Evolutionary conservation across 2,113 vertebrate species (phyloP), one percentile per base, ranked within the genome.

Genomic region (Oreotrochilus melanogaster): DNA sequence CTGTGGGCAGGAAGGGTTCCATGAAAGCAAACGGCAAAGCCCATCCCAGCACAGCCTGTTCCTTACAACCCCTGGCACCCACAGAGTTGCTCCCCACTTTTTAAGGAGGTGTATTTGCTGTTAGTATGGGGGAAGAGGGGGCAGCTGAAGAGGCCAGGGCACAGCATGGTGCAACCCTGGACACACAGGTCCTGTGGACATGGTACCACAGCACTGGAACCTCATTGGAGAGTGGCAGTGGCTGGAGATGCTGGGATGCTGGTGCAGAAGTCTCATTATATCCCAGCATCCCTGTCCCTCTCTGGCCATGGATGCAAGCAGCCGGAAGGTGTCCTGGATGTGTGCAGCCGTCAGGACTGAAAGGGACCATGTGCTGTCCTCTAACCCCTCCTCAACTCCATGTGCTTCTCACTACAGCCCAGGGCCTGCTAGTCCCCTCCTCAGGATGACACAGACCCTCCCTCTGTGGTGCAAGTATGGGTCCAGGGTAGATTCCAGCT

Each of bases 251-350:
- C 23, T 4, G 50, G 24, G 24, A 18, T n/a, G 48, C 42, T 35
- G 64, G 56, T 0, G 1, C 95, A 97, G 92, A 97, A 98, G 97
- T 93, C 92, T 97, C 95, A 97, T 97, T 96, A 97, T 65, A 91
- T 73, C 75, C 71, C 51, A 1, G 84, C 76, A 96, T 39, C 39
- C 39, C 9, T 39, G 39, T 39, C 39, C 39, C 39, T 11, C 39
- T 11, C 39, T 39, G 39, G 39, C 39, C 67, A 37, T 0, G 2
- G 50, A 43, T 57, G 22, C 0, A 2, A 57, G 19, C 42, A 78
- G 65, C 0, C 3, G 5, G 21, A 53, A n/a, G 23, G 23, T 53
- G 25, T 22, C 47, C 43, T 22, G 39, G 48, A 15, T 30, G 21
- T 0, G 8, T 33, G 51, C 47, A 78, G 31, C 30, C 0, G 0